Conservation (phyloP, 2,113 vertebrate species). For the Mirounga angustirostris region DNA sequence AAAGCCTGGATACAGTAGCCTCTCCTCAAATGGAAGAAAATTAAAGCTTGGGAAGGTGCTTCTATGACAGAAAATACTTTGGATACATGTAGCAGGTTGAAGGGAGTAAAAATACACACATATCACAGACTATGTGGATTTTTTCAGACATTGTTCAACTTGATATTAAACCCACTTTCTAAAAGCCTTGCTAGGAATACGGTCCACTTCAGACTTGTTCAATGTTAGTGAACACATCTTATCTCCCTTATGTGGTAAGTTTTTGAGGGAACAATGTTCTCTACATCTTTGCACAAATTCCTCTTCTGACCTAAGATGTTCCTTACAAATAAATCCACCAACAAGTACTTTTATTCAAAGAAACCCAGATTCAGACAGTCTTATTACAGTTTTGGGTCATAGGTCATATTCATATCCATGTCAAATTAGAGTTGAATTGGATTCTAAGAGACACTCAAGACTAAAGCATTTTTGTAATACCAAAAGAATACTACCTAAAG, state of each 20-base stretch:
- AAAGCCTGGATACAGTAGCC: not conserved
- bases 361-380: not conserved
- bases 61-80: not conserved
- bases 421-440: not conserved
- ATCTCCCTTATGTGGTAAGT: not conserved
- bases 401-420: not conserved
- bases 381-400: not conserved
- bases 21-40: not conserved
- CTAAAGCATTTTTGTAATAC: not conserved
- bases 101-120: not conserved
- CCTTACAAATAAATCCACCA: not conserved
- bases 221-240: not conserved
- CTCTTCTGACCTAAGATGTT: not conserved
- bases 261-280: not conserved
- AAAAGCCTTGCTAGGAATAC: not conserved
- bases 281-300: not conserved
- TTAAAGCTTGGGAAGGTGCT: not conserved
- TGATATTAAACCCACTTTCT: not conserved
- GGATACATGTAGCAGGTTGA: not conserved
- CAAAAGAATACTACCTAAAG: constrained; percentile 83
- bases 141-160: not conserved
- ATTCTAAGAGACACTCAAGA: constrained; percentile 24
- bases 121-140: not conserved
- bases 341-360: constrained; percentile 30
- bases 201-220: not conserved